Conservation (phyloP, 1,140 invertebrate genomes). For the Myzus persicae region DNA sequence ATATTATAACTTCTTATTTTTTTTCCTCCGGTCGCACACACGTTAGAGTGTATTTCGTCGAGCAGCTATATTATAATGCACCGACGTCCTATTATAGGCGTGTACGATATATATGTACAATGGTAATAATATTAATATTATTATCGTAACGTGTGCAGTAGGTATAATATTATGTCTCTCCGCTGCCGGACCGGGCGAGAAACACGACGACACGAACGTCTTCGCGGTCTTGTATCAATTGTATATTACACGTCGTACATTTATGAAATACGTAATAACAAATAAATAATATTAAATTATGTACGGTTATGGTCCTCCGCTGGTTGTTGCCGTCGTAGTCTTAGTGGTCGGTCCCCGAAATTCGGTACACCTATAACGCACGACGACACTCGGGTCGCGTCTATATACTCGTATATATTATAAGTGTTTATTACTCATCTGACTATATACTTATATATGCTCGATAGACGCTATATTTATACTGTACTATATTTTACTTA, state of each 20-base stretch:
- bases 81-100: neutral
- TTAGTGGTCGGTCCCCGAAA: neutral
- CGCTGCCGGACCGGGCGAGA: neutral
- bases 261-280: neutral
- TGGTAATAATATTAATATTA: neutral
- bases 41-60: neutral
- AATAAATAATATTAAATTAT: constrained; percentile 12
- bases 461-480: neutral
- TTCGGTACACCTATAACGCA: neutral
- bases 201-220: neutral
- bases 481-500: too few relatives aligned
- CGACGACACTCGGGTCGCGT: neutral
- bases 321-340: neutral
- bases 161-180: neutral
- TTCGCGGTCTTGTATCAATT: neutral
- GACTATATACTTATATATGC: neutral
- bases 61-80: constrained; percentile 3
- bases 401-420: neutral
- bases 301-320: neutral
- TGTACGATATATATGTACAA: neutral
- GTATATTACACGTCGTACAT: neutral
- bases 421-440: neutral
- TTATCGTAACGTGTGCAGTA: neutral
- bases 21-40: neutral
- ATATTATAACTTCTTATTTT: constrained; percentile 18